Conservation (phyloP, 2,888 invertebrate species). For the Eledone cirrhosa region DNA sequence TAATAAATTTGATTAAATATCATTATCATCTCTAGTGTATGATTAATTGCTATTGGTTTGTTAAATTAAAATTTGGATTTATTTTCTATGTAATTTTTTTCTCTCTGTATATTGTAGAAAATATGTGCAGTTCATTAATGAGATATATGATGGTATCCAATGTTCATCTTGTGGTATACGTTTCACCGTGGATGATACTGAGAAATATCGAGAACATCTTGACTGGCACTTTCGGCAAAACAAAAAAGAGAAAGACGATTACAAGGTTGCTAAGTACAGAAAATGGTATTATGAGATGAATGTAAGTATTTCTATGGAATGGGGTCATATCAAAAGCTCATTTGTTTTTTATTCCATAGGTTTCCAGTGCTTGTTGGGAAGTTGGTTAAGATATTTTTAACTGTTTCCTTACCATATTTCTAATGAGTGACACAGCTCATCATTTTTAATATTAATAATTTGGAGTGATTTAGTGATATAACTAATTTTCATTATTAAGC, state of each 20-base stretch:
- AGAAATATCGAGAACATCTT: constrained; percentile 88
- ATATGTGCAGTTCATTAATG: constrained; percentile 76
- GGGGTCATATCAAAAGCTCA: too few relatives aligned
- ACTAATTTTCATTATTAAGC: too few relatives aligned
- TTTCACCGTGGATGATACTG: constrained; percentile 82
- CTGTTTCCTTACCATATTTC: neutral
- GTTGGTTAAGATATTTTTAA: neutral
- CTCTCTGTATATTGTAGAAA: constrained; percentile 69
- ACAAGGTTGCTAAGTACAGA: constrained; percentile 81
- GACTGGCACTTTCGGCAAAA: constrained; percentile 98
- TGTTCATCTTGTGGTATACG: constrained; percentile 96
- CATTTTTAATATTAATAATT: too few relatives aligned
- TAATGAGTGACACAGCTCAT: too few relatives aligned
- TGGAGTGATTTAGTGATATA: too few relatives aligned
- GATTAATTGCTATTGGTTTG: too few relatives aligned
- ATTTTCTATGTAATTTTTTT: too few relatives aligned
- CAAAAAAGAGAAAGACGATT: constrained; percentile 83
- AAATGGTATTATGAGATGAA: constrained; percentile 86
- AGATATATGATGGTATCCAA: constrained; percentile 85
- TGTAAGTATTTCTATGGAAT: constrained; percentile 52
- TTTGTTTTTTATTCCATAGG: too few relatives aligned
- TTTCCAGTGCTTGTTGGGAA: too few relatives aligned
- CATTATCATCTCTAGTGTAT: too few relatives aligned
- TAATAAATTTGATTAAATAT: too few relatives aligned
- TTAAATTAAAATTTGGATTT: too few relatives aligned